Conservation (phyloP, 37 sponge, comb jelly and placozoan species). For the Theonella swinhoei region DNA sequence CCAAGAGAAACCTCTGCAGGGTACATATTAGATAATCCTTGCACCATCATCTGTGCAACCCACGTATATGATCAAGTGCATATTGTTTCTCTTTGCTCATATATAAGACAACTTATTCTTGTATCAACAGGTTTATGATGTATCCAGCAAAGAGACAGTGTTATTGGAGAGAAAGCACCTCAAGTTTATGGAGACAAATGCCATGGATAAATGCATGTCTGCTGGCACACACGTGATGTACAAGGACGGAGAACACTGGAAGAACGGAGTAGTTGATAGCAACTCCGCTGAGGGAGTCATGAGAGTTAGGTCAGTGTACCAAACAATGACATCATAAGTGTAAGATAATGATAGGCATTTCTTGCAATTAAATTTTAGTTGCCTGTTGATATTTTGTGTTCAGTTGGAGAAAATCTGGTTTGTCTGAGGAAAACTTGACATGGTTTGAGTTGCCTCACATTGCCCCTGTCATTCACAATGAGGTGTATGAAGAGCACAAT, state of each 20-base stretch:
- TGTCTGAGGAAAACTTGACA: conserved; percentile 6
- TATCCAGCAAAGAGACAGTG: conserved; percentile 4
- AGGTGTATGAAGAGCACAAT: background rate
- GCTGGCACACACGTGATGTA: conserved; percentile 28
- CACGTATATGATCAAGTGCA: background rate
- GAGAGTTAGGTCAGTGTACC: conserved; percentile 14
- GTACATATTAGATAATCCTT: background rate
- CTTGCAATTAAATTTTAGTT: background rate
- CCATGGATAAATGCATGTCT: background rate
- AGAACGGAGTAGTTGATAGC: conserved; percentile 20
- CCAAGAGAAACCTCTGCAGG: conserved; percentile 30
- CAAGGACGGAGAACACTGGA: conserved; percentile 37
- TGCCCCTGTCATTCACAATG: conserved; percentile 37
- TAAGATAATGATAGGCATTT: no score
- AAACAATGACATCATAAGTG: no score
- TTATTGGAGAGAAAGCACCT: conserved; percentile 33
- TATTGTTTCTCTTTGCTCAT: background rate
- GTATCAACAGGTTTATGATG: conserved; percentile 20
- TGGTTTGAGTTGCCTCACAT: conserved; percentile 46
- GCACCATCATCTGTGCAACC: background rate
- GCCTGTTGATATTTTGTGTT: background rate
- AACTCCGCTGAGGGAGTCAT: conserved; percentile 11
- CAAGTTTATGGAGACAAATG: conserved; percentile 28
- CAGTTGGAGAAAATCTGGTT: background rate
- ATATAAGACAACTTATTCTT: background rate